Percentiles rank a stretch among this genome's conserved stretches.
Evolutionary conservation across 2,113 vertebrate species (phyloP).

Genomic region (Sminthopsis crassicaudata): DNA sequence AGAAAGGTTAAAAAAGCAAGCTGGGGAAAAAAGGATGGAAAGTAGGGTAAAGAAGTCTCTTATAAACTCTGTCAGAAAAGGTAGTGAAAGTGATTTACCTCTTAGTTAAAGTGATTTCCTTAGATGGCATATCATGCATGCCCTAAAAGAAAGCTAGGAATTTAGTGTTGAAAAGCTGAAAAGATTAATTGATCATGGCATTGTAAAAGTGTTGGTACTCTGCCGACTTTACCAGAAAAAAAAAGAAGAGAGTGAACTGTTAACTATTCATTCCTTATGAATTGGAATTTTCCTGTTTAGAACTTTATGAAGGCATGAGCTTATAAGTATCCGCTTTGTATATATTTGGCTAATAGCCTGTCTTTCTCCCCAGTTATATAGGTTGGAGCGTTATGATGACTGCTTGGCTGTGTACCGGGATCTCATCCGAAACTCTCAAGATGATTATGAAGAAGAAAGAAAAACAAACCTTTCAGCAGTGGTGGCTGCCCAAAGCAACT

Average conservation of each 20-base stretch:
- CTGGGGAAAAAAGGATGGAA: not conserved
- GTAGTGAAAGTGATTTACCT: conserved; percentile 35
- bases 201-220: conserved; percentile 36
- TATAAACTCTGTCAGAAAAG: conserved; percentile 40
- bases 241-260: not conserved
- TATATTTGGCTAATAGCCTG: not conserved
- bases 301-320: not conserved
- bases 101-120: conserved; percentile 7
- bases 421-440: conserved; percentile 98
- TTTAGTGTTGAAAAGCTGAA: not conserved
- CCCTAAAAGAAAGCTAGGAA: not conserved
- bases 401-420: conserved; percentile 95
- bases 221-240: conserved; percentile 38
- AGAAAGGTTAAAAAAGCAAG: not conserved
- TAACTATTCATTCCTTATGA: not conserved
- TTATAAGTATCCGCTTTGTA: not conserved
- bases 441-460: conserved; percentile 98
- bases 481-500: conserved; percentile 94
- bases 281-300: conserved; percentile 25
- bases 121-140: not conserved
- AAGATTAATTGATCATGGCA: not conserved
- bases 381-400: conserved; percentile 93
- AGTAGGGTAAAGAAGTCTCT: not conserved
- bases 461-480: conserved; percentile 98
- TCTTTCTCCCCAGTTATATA: conserved; percentile 89